Percentiles rank a stretch among this genome's conserved stretches.
Evolutionary conservation across 2,888 invertebrate genomes (phyloP).

Genomic region (Ethmia dodecea): DNA sequence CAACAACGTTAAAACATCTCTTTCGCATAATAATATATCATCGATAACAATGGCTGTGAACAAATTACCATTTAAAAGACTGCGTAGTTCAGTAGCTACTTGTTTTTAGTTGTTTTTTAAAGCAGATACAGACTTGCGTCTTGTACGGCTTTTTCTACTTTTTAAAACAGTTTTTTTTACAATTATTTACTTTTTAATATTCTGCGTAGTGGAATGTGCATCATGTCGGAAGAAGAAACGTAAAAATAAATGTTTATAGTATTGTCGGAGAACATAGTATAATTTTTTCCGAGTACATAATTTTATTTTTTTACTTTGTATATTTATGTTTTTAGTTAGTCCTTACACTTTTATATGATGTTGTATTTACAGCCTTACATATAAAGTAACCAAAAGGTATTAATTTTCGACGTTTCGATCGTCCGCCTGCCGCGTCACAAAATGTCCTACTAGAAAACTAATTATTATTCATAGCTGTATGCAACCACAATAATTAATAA

Average conservation of each 20-base stretch:
- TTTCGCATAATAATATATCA: constrained; percentile 28
- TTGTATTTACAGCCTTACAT: no score
- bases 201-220: no score
- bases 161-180: neutral
- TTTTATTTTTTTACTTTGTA: no score
- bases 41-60: constrained; percentile 40
- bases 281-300: no score
- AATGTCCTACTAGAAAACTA: constrained; percentile 37
- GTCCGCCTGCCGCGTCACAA: constrained; percentile 26
- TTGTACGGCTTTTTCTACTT: neutral
- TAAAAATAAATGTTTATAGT: no score
- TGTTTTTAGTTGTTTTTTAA: constrained; percentile 35
- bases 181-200: no score
- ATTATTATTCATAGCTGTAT: constrained; percentile 55
- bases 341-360: no score
- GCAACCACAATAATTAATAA: constrained; percentile 70
- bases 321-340: no score
- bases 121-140: constrained; percentile 25
- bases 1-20: constrained; percentile 13
- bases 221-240: no score
- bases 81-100: constrained; percentile 59
- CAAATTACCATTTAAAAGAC: constrained; percentile 61
- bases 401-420: constrained; percentile 8
- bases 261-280: no score
- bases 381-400: no score